Percentiles rank a stretch among this genome's conserved stretches.
Evolutionary conservation across 2,113 vertebrate species (phyloP).

Genomic region (Apteryx owenii): DNA sequence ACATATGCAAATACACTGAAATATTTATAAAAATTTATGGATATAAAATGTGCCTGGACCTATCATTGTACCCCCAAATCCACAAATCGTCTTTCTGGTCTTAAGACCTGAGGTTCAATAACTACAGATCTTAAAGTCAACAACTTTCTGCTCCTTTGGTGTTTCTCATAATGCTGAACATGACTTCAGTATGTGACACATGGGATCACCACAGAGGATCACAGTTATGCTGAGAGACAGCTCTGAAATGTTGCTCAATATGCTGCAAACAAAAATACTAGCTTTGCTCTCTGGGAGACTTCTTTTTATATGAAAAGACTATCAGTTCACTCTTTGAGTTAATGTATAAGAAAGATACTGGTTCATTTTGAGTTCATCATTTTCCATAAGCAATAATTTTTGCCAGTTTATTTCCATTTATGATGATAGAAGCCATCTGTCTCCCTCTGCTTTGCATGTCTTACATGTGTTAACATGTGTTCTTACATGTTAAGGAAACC

Average conservation of each 20-base stretch:
- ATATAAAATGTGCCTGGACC: background rate
- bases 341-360: background rate
- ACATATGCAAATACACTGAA: background rate
- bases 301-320: background rate
- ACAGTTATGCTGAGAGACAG: accelerated
- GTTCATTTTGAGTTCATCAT: background rate
- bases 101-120: background rate
- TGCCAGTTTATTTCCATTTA: constrained; percentile 31
- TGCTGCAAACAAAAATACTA: background rate
- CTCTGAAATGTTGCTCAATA: background rate
- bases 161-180: background rate
- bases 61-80: background rate
- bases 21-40: background rate
- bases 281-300: background rate
- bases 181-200: background rate
- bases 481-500: background rate
- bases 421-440: constrained; percentile 47
- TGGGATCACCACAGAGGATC: background rate
- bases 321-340: background rate
- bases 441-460: background rate
- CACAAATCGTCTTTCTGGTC: background rate
- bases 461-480: background rate
- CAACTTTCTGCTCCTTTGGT: background rate
- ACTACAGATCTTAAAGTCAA: background rate
- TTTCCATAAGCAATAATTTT: constrained; percentile 19